A percentile compares a stretch with the other conserved stretches of the same genome.
phyloP scores from a whole-genome alignment of 2,113 vertebrate species.

The Hippocampus abdominalis region DNA sequence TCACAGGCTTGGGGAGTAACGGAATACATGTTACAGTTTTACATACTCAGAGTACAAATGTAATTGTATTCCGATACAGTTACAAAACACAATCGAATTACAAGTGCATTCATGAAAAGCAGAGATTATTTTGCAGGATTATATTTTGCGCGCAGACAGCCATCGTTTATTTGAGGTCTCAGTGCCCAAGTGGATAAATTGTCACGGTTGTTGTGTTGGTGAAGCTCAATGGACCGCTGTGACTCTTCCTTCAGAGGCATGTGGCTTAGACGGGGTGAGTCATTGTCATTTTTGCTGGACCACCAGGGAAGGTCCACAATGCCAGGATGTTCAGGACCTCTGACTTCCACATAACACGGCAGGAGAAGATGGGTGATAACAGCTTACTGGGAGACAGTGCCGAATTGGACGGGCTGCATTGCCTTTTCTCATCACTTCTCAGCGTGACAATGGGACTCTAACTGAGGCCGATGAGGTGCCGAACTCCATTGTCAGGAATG shows the following conservation, averaged over 20 bases:
- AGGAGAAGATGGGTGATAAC: constrained; percentile 2
- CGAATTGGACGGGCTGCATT: background rate
- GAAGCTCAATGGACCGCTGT: too few relatives aligned
- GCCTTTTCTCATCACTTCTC: background rate
- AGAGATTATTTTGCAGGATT: too few relatives aligned
- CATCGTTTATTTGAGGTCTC: too few relatives aligned
- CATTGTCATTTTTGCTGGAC: constrained; percentile 4
- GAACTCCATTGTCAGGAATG: background rate
- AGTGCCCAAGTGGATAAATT: too few relatives aligned
- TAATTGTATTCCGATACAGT: too few relatives aligned
- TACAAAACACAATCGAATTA: too few relatives aligned
- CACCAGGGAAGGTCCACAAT: constrained; percentile 3
- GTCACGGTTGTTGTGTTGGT: too few relatives aligned
- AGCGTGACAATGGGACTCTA: background rate
- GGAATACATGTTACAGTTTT: too few relatives aligned
- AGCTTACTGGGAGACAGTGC: background rate
- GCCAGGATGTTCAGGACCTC: constrained; percentile 9
- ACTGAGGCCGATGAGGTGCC: background rate
- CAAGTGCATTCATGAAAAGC: too few relatives aligned
- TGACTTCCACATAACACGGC: background rate
- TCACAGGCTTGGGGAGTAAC: too few relatives aligned
- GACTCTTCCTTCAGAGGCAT: background rate
- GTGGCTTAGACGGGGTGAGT: background rate
- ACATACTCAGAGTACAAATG: too few relatives aligned
- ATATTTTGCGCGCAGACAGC: too few relatives aligned